Percentiles rank a stretch among this genome's conserved stretches.
Evolutionary conservation across 2,113 vertebrate species (phyloP).

Genomic region (Ptilonorhynchus violaceus): DNA sequence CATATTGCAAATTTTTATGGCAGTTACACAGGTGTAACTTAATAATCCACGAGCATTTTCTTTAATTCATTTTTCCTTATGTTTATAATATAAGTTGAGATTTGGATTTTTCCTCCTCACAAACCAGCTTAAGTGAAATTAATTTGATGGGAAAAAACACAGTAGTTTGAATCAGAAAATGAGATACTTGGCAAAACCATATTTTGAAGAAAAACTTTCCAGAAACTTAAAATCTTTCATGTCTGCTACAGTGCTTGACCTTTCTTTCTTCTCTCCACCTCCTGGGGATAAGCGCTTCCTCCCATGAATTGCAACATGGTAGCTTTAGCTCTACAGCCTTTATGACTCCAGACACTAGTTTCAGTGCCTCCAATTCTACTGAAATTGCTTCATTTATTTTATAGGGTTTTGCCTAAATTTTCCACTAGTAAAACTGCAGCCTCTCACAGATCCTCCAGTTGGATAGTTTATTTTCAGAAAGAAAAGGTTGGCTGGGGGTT

Average conservation of each 20-base stretch:
- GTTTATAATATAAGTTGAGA: not conserved
- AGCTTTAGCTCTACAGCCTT: not conserved
- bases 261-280: not conserved
- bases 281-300: not conserved
- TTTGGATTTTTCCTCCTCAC: not conserved
- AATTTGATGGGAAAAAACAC: not conserved
- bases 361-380: not conserved
- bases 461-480: not conserved
- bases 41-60: not conserved
- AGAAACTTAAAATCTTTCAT: not conserved
- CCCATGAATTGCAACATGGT: not conserved
- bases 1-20: not conserved
- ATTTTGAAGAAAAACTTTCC: not conserved
- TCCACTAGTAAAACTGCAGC: not conserved
- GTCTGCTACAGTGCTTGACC: not conserved
- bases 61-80: not conserved
- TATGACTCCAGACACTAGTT: not conserved
- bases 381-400: not conserved
- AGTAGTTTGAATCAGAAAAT: not conserved
- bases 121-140: not conserved
- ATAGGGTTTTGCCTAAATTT: not conserved
- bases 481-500: not conserved
- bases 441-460: not conserved
- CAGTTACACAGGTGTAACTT: not conserved
- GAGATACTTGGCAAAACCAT: not conserved